phyloP scores from a whole-genome alignment of 1,140 invertebrate species.

The Thaumatotibia leucotreta region DNA sequence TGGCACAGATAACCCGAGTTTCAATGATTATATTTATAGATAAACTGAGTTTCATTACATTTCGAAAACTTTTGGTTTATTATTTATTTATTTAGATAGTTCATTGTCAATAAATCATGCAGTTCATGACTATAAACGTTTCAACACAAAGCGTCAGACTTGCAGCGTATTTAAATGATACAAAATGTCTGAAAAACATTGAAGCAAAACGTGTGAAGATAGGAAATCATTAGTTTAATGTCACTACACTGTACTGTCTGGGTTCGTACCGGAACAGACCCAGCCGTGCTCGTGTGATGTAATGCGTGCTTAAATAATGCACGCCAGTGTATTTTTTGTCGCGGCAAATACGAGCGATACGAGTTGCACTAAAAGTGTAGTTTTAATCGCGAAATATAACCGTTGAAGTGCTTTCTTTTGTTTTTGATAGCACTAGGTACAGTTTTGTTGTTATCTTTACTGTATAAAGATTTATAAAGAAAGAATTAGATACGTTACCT shows the following conservation, averaged over 20 bases:
- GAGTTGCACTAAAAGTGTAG: background rate
- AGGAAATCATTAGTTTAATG: background rate
- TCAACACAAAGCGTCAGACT: too few species aligned
- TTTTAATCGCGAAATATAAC: background rate
- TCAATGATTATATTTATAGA: too few species aligned
- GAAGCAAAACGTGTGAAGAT: background rate
- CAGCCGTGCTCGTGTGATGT: background rate
- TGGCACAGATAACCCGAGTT: too few species aligned
- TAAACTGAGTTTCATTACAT: too few species aligned
- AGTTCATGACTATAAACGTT: too few species aligned
- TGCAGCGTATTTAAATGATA: too few species aligned
- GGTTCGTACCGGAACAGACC: background rate
- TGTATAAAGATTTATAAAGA: background rate
- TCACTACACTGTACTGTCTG: background rate
- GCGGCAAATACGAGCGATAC: background rate
- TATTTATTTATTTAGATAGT: too few species aligned
- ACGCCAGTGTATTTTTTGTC: constrained; percentile 7
- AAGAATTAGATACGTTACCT: too few species aligned
- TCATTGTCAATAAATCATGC: too few species aligned
- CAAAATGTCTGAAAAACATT: too few species aligned
- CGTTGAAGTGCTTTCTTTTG: background rate
- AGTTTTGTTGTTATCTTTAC: background rate
- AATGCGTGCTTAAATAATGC: constrained; percentile 13
- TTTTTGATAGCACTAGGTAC: background rate
- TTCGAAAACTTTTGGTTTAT: too few species aligned